These are phyloP conservation scores for Coreius guichenoti DNA, from an alignment of 2,797 vertebrate species.

Conservation along the genomic window DNA sequence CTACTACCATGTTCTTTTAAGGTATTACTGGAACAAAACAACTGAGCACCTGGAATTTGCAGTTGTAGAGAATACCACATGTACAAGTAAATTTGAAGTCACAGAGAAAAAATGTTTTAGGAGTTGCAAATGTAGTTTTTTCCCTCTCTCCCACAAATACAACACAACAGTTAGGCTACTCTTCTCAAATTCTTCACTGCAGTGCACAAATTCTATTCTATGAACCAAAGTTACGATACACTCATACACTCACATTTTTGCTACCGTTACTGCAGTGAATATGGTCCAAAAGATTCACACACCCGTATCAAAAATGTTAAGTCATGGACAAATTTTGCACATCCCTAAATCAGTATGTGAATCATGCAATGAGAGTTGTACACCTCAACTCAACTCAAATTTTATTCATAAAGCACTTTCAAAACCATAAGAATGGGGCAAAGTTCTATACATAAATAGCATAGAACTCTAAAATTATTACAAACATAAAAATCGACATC, in stretches of 20 bases:
- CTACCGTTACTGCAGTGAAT: neutral
- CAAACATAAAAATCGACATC: too few species aligned
- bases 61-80: neutral
- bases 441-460: too few species aligned
- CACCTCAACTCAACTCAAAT: neutral
- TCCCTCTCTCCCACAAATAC: neutral
- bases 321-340: neutral
- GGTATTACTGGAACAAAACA: neutral
- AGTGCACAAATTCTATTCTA: neutral
- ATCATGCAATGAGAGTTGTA: neutral
- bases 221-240: neutral
- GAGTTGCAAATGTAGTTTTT: neutral
- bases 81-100: neutral
- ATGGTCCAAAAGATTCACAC: neutral
- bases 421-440: too few species aligned
- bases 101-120: neutral
- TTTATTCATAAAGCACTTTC: too few species aligned
- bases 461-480: too few species aligned
- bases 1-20: neutral
- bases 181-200: neutral
- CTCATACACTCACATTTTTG: neutral
- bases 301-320: neutral
- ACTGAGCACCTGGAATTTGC: neutral
- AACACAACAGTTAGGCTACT: neutral
- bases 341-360: neutral